Conservation (phyloP, 2,113 vertebrate species). For the Circaetus cinerascens region DNA sequence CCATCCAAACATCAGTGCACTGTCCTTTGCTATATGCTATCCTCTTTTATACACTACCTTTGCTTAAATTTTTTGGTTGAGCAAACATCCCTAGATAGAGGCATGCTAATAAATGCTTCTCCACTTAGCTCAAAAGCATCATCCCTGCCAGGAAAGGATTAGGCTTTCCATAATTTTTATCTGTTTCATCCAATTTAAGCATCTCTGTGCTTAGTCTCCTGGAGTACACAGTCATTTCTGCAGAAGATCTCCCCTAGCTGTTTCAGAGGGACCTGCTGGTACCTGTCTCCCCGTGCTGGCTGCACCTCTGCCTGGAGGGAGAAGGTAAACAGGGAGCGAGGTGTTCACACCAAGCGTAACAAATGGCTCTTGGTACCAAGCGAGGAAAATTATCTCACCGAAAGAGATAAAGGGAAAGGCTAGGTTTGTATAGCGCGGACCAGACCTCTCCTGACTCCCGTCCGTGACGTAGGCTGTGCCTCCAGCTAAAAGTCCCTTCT, state of each 20-base stretch:
- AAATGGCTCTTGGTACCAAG: slow-evolving; percentile 76
- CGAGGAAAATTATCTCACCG: slow-evolving; percentile 69
- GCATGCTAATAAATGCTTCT: neutral
- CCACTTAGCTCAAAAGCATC: neutral
- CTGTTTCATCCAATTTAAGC: neutral
- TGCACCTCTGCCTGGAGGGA: slow-evolving; percentile 58
- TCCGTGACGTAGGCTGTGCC: slow-evolving; percentile 60
- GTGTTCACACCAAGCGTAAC: slow-evolving; percentile 50
- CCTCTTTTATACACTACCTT: neutral
- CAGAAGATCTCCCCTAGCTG: neutral
- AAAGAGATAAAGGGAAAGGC: slow-evolving; percentile 69
- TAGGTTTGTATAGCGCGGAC: neutral
- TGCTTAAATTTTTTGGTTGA: neutral
- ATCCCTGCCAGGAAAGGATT: neutral
- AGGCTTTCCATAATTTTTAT: neutral
- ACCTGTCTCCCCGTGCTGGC: rapidly evolving
- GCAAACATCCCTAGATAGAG: neutral
- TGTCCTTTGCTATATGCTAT: neutral
- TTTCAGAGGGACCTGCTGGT: neutral
- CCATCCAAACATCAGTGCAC: rapidly evolving
- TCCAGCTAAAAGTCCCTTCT: slow-evolving; percentile 62
- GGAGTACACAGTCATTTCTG: rapidly evolving
- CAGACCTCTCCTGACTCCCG: neutral
- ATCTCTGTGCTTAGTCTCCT: neutral
- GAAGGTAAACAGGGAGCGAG: slow-evolving; percentile 72